Percentiles rank a stretch among this genome's conserved stretches.
phyloP scores from a whole-genome alignment of 1,140 invertebrate species.

The Dinoponera quadriceps region DNA sequence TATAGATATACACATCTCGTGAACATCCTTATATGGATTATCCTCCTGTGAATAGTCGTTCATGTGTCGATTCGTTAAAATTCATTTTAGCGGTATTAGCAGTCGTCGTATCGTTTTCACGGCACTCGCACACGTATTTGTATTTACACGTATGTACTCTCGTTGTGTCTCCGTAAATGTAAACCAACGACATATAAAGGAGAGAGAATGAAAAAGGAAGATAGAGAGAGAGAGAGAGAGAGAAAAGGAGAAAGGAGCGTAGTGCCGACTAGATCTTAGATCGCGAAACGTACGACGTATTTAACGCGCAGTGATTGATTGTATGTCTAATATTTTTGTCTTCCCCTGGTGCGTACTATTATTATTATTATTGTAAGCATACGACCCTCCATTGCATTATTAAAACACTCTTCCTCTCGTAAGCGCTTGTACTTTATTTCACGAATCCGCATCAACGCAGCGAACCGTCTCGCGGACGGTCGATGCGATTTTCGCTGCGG shows the following conservation, averaged over 20 bases:
- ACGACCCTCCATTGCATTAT: conserved; percentile 56
- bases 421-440: conserved; percentile 29
- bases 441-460: conserved; percentile 3
- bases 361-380: conserved; percentile 33
- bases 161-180: conserved; percentile 47
- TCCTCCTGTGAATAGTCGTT: not conserved
- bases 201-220: not conserved
- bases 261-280: conserved; percentile 18
- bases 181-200: not conserved
- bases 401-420: conserved; percentile 55
- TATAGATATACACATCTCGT: no score
- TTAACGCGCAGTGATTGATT: conserved; percentile 2
- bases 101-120: not conserved
- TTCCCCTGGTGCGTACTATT: conserved; percentile 45
- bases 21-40: not conserved
- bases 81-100: conserved; percentile 19
- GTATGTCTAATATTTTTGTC: conserved; percentile 45
- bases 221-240: conserved; percentile 27
- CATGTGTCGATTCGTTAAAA: not conserved
- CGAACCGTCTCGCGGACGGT: no score
- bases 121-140: conserved; percentile 5
- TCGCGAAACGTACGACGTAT: conserved; percentile 10
- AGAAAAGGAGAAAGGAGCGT: conserved; percentile 32
- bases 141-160: conserved; percentile 36
- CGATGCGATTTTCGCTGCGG: no score